Conservation (phyloP, 37 sponge, comb jelly and placozoan genomes). For the Theonella swinhoei region DNA sequence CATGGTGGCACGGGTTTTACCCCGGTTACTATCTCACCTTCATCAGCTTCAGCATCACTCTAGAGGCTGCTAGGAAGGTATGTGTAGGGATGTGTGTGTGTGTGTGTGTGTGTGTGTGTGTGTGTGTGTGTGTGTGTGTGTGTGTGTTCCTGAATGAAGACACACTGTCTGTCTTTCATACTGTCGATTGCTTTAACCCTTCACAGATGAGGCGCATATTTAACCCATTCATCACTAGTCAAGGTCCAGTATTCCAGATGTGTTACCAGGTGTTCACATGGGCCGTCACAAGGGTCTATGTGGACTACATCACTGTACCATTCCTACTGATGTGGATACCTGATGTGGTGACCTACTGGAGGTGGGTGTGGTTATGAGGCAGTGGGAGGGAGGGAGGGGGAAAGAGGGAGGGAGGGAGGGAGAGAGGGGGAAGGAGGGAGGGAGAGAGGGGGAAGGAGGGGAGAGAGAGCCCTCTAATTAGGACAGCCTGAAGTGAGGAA, state of each 20-base stretch:
- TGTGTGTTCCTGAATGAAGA: too few relatives aligned
- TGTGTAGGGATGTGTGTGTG: too few relatives aligned
- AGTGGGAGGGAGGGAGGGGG: too few relatives aligned
- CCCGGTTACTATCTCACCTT: conserved; percentile 73
- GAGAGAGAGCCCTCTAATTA: too few relatives aligned
- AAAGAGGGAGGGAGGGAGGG: too few relatives aligned
- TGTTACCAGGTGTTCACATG: not conserved
- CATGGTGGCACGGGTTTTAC: conserved; percentile 85
- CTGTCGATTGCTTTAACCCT: not conserved
- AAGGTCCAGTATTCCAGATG: conserved; percentile 18
- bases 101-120: too few relatives aligned
- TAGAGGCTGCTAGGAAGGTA: conserved; percentile 64
- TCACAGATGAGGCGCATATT: not conserved
- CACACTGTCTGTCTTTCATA: not conserved
- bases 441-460: too few relatives aligned
- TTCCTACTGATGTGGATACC: not conserved
- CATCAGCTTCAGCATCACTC: conserved; percentile 27
- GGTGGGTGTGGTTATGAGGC: not conserved
- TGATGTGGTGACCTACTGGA: not conserved
- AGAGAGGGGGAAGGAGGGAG: too few relatives aligned
- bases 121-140: too few relatives aligned
- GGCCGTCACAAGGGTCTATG: not conserved
- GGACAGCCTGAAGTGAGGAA: too few relatives aligned
- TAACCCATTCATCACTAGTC: conserved; percentile 1
- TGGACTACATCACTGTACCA: not conserved